Base-by-base conservation (phyloP, 2,113 vertebrate genomes). In the Nothobranchius kuhntae region DNA sequence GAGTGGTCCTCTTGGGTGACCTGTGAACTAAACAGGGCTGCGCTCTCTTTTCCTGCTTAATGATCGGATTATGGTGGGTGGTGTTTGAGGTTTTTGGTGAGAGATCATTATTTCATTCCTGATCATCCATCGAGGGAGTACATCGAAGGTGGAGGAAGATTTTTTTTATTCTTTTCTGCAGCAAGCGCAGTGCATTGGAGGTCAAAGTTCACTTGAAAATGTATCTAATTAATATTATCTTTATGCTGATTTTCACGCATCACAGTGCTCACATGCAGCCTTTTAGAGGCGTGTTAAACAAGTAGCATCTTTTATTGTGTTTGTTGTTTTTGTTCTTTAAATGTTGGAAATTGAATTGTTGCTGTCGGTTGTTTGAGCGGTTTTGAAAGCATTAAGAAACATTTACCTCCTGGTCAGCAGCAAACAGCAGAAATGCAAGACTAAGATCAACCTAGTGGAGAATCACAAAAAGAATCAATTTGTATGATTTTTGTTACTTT, bases 1-100 rank as follows among this genome's bases (percentile, higher is more conserved):
- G 81, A 84, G 75, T 87, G 54, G 61, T 82, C 83, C 78, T 89
- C 78, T 72, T 74, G 68, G 77, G 66, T 85, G 86, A 92, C 87
- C 89, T 81, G 71, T 87, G 88, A 89, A 84, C 91, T 30, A 21
- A 56, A n/a, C 65, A 58, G 58, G 60, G 57, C 69, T 69, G 53
- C 21, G 55, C 79, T 75, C 75, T 70, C 73, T 60, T 38, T 71
- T 65, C 76, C 53, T 65, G 15, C 54, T 71, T 87, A 83, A 81
- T 76, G 78, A 87, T 84, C 68, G 62, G 65, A 71, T 66, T 83
- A 13, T 59, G 47, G 75, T 80, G 82, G 83, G 80, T 74, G 74
- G 81, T 69, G 65, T 62, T 61, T 38, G 36, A 57, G 11, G 45
- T 36, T 71, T 50, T 65, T 74, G 59, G 53, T 55, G 65, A 69